A percentile compares a stretch with the other conserved stretches of the same genome.
Conservation (phyloP, 2,113 vertebrate species). For the Hydropotes inermis region DNA sequence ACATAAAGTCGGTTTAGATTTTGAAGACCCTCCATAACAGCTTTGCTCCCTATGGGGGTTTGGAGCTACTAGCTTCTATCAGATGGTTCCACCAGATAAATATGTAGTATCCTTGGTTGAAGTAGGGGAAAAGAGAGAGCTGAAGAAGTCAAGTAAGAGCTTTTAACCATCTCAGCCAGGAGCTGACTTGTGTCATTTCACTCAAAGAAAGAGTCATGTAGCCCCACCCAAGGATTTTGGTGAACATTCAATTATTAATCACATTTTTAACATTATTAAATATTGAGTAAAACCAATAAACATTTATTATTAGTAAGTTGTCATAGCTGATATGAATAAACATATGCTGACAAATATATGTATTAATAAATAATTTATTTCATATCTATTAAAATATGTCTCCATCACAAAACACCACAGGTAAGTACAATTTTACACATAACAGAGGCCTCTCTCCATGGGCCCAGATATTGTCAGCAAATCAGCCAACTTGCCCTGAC, state of each 20-base stretch:
- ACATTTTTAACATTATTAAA: constrained; percentile 9
- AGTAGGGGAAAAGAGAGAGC: background rate
- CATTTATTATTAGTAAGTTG: background rate
- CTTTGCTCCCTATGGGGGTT: background rate
- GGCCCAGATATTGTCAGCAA: background rate
- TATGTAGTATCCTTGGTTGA: background rate
- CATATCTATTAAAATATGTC: background rate
- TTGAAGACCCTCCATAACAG: background rate
- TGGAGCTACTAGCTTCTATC: background rate
- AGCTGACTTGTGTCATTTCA: background rate
- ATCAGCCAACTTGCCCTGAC: background rate
- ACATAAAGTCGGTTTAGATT: background rate
- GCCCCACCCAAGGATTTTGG: background rate
- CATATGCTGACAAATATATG: background rate
- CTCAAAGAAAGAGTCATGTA: background rate
- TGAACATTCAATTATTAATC: constrained; percentile 24
- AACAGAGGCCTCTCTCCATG: background rate
- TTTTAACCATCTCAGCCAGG: background rate
- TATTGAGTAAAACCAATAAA: background rate
- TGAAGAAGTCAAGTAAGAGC: background rate
- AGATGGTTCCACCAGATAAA: background rate
- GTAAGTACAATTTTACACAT: background rate
- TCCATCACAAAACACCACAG: background rate
- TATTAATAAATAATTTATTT: background rate
- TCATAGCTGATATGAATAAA: background rate